Conservation (phyloP, 2,797 vertebrate genomes). For the Ptychobarbus kaznakovi region DNA sequence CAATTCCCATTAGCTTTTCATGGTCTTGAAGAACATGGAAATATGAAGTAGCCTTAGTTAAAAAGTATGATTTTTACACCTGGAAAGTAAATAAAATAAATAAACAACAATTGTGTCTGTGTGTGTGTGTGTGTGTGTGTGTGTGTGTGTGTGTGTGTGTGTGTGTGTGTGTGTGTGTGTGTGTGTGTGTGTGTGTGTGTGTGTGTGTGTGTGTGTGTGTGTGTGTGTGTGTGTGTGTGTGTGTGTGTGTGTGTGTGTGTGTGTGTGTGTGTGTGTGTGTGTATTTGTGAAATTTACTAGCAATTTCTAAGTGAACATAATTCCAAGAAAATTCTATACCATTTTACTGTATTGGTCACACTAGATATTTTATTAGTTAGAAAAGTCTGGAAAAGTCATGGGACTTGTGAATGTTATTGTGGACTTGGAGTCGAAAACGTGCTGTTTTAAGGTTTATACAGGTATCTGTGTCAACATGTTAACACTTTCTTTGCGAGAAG, state of each 20-base stretch:
- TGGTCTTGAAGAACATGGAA: neutral
- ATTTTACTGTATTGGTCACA: no score
- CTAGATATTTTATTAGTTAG: neutral
- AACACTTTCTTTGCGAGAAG: neutral
- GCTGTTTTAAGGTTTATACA: neutral
- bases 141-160: no score
- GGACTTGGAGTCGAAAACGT: neutral
- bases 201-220: no score
- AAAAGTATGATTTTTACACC: neutral
- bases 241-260: no score
- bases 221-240: no score
- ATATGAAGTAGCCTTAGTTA: neutral
- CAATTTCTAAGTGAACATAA: neutral
- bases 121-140: no score
- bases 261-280: no score
- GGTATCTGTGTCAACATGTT: conserved; percentile 35
- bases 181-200: no score
- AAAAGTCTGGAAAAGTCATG: neutral
- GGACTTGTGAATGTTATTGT: neutral
- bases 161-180: no score
- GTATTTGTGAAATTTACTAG: no score
- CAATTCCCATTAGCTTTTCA: neutral
- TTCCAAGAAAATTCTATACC: neutral
- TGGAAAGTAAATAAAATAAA: neutral
- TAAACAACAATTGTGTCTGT: no score